Evolutionary conservation across 2,888 invertebrate species (phyloP), one percentile per base, ranked within the genome.

Genomic region (Orthosia gothica): DNA sequence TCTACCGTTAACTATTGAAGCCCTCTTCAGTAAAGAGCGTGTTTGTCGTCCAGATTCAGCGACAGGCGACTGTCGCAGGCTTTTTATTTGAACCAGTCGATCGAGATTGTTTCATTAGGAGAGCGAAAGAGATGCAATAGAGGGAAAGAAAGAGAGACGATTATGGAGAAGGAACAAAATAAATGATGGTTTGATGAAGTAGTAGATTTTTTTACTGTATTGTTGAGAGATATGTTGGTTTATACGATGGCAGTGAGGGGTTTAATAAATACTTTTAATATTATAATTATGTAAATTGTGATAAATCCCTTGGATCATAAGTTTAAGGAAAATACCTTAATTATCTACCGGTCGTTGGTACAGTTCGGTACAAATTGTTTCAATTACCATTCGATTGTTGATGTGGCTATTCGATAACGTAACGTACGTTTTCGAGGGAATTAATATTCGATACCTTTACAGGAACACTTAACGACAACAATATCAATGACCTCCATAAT

Each of bases 1-100:
- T 26, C 15, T 67, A 5, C 50, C 58, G 13, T 58, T 1, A 45
- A 58, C 7, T 26, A 47, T 32, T 58, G 77, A 58, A 77, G 70
- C 18, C 26, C 45, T 68, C 57, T 74, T 58, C 57, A 58, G 3
- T 57, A 23, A 7, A 55, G 64, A 32, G 57, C 32, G 13, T 77
- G 45, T 50, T 68, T 68, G 77, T 26, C 67, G 32, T 57, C 20
- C 77, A 57, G 26, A 54, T 76, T 58, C 69, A 77, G 54, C 12
- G 18, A 12, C 49, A 11, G 16, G 2, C 32, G n/a, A 32, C 32
- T 18, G 66, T 64, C 18, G 26, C 40, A 16, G 49, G 18, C 16
- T 11, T 55, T 65, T 49, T 74, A 55, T 74, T 49, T 40, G 32
- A 47, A 70, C 57, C 3, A 40, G 16, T 64, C 49, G 2, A 18